Evolutionary conservation across 2,888 invertebrate species (phyloP), one percentile per base, ranked within the genome.

Genomic region (Protophormia terraenovae): DNA sequence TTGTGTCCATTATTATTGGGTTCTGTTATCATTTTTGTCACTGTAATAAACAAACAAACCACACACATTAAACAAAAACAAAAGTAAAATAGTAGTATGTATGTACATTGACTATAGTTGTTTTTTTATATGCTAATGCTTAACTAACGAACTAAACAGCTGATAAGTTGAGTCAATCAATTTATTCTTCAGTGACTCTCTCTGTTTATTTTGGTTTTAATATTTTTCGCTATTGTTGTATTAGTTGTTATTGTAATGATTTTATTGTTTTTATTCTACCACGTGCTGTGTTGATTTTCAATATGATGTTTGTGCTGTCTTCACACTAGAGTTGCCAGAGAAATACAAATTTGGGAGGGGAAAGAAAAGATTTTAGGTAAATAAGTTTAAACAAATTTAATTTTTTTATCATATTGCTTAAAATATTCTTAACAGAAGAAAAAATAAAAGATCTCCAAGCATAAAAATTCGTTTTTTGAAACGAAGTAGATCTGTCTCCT

Each of bases 121-220:
- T 58, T 66, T 16, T 64, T 2, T 32, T 32, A 1, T 53, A 22
- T 77, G 14, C 35, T 62, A 27, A 12, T 32, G 60, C 27, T 82
- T 45, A 75, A 45, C 32, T 32, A 62, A 60, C 22, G 12, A 5
- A 32, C 45, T 16, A 50, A 58, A 75, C 78, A 82, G 82, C 78
- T 82, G 78, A 79, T 85, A 82, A 75, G 38, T 41, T 38, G 47
- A 84, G 45, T 66, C 82, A 72, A 53, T 55, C 71, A 71, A 76
- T 76, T 76, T 55, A 76, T 64, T 71, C n/a, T n/a, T n/a, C 14
- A 53, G 19, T 29, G 35, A 64, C 32, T 41, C 77, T 73, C 73
- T 71, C 77, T 79, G 71, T 84, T 76, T 79, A 64, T 66, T 79
- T 84, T 75, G 45, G 12, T 79, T 38, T 64, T 5, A 58, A 67